Evolutionary conservation across 2,888 invertebrate species (phyloP), one percentile per base, ranked within the genome.

Genomic region (Lypha dubia): DNA sequence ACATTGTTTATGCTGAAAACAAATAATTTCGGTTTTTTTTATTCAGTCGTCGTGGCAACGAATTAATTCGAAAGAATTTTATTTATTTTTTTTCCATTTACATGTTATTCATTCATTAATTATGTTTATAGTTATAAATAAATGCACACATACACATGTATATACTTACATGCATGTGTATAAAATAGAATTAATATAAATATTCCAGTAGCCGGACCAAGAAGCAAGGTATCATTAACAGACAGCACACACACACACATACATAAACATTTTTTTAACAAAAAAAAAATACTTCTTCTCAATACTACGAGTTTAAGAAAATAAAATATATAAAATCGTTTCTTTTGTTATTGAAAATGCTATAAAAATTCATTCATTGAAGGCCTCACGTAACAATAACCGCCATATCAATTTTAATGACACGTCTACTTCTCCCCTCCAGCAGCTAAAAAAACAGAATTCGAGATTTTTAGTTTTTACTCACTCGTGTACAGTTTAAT

Each of bases 11-110:
- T 60, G 46, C 46, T 35, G 11, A n/a, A 60, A 46, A 22, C 51
- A 53, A 44, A 68, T 60, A 8, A 53, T 87, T 81, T 80, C 83
- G 86, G 85, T 88, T 88, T 88, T 53, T 75, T 58, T 32, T 75
- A 60, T 71, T 68, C 85, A 86, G 86, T 76, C 75, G 67, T 63
- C 68, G 80, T 77, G 76, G 81, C 74, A 80, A 77, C 74, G 79
- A 58, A 74, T 70, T 82, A 85, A 79, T 85, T 74, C 44, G 15
- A 35, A 32, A 51, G 13, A 71, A 44, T 20, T 17, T 20, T 1
- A 1, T 56, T 74, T 24, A 51, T 73, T 67, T 15, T 65, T 38
- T 44, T 24, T n/a, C 15, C 5, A 17, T 65, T 65, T 65, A 58
- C 60, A 58, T 67, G 20, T 65, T 38, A 58, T 68, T 68, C 46